Evolutionary conservation across 2,888 invertebrate species (phyloP).

Genomic region (Celastrina argiolus): DNA sequence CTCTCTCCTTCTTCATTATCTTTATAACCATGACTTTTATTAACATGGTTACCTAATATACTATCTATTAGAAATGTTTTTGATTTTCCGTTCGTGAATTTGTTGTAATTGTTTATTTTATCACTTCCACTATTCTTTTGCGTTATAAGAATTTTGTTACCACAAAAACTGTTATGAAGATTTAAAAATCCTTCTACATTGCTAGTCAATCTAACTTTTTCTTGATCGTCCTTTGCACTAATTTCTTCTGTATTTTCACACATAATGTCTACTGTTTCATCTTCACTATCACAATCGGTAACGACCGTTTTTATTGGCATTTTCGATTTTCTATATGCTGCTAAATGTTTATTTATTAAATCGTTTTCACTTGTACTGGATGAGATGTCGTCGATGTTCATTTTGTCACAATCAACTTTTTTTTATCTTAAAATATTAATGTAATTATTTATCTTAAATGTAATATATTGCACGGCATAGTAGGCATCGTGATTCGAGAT

Average conservation of each 20-base stretch:
- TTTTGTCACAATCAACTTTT: conserved; percentile 32
- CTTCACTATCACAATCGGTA: conserved; percentile 66
- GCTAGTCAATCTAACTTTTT: conserved; percentile 35
- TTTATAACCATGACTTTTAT: conserved; percentile 38
- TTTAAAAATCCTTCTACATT: conserved; percentile 46
- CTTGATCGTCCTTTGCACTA: conserved; percentile 20
- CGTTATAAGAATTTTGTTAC: conserved; percentile 44
- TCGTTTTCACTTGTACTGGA: conserved; percentile 69
- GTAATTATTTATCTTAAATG: neutral
- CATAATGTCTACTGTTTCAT: conserved; percentile 68
- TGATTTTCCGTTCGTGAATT: conserved; percentile 50
- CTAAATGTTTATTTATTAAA: conserved; percentile 23
- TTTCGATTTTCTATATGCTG: conserved; percentile 41
- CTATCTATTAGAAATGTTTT: conserved; percentile 78
- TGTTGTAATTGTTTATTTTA: conserved; percentile 42
- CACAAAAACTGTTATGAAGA: conserved; percentile 46
- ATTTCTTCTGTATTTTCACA: conserved; percentile 64
- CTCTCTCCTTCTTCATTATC: conserved; percentile 41
- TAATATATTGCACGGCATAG: neutral
- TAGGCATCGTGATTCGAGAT: conserved; percentile 21
- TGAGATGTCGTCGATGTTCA: conserved; percentile 63
- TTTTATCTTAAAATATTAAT: neutral
- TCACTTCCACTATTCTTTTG: conserved; percentile 36
- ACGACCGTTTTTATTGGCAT: conserved; percentile 50
- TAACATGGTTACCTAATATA: conserved; percentile 70